Evolutionary conservation across 2,113 vertebrate species (phyloP), one percentile per base, ranked within the genome.

Genomic region (Hiodon alosoides): DNA sequence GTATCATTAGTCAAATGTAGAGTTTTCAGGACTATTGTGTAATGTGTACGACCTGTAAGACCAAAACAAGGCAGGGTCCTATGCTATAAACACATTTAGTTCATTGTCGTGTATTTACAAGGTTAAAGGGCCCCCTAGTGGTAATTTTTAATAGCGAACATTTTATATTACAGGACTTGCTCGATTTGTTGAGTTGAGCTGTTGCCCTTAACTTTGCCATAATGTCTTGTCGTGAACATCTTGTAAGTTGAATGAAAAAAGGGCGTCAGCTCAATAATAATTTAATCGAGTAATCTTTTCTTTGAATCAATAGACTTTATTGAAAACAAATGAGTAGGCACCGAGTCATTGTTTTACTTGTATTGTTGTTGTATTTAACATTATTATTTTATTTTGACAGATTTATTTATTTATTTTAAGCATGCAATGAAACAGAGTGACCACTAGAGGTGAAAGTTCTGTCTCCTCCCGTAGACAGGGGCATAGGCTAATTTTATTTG

Each of bases 51-150:
- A 2, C 53, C 4, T 69, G n/a, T 54, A 17, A 69, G 47, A 69
- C 46, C 58, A 59, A 59, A 59, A 59, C 4, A 9, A 14, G 58
- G 4, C 8, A 9, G 3, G 4, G 9, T 59, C 9, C 14, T 14
- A 9, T 11, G 58, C 14, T 9, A 9, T 14, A 59, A 59, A 59
- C 14, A 3, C 8, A 7, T 59, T 59, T 59, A 59, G 7, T 59
- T 11, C 3, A 59, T 9, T 9, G 8, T 14, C 9, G 58, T 59
- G 53, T 3, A 66, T 66, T 54, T 17, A 67, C 16, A 47, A 14
- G 53, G 48, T n/a, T 47, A 55, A 67, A 9, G 17, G 13, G 67
- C 67, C 75, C 75, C 71, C 67, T 71, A 54, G 67, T 76, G 59
- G 58, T 8, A 51, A 70, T 61, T 64, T 31, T 1, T 70, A 46